phyloP scores from a whole-genome alignment of 35 echinoderm and acorn worm genomes.

The Apostichopus californicus region DNA sequence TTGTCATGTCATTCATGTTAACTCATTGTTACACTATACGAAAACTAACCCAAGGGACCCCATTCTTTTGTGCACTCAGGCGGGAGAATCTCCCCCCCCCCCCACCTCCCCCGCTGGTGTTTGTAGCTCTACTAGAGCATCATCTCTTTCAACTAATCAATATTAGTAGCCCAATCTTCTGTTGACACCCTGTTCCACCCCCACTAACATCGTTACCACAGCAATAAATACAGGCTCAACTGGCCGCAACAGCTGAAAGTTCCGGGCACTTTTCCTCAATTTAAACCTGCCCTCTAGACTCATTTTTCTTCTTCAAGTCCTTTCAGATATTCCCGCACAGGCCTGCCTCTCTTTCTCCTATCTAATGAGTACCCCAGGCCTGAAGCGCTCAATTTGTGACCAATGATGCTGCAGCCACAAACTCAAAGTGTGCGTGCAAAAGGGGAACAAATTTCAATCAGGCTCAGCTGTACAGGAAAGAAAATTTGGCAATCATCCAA shows the following conservation, averaged over 20 bases:
- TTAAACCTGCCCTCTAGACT: slow-evolving; percentile 37
- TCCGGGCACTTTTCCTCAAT: slow-evolving; percentile 38
- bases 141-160: background rate
- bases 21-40: too few relatives aligned
- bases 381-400: slow-evolving; percentile 49
- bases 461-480: background rate
- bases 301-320: background rate
- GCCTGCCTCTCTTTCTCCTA: background rate
- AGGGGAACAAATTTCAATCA: background rate
- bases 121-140: background rate
- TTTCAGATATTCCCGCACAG: slow-evolving; percentile 5
- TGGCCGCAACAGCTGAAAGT: slow-evolving; percentile 26
- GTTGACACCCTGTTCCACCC: slow-evolving; percentile 17
- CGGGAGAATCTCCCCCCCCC: background rate
- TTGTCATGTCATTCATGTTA: too few relatives aligned
- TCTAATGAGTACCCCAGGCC: slow-evolving; percentile 26
- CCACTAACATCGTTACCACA: slow-evolving; percentile 44
- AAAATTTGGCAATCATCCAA: slow-evolving; percentile 1
- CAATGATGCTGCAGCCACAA: slow-evolving; percentile 16
- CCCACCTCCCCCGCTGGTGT: too few relatives aligned
- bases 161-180: background rate
- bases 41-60: too few relatives aligned
- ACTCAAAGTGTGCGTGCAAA: slow-evolving; percentile 28
- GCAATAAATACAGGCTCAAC: slow-evolving; percentile 33
- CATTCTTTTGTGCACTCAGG: background rate